A percentile compares a stretch with the other conserved stretches of the same genome.
Conservation (phyloP, 2,797 vertebrate species). For the Pagetopsis macropterus region DNA sequence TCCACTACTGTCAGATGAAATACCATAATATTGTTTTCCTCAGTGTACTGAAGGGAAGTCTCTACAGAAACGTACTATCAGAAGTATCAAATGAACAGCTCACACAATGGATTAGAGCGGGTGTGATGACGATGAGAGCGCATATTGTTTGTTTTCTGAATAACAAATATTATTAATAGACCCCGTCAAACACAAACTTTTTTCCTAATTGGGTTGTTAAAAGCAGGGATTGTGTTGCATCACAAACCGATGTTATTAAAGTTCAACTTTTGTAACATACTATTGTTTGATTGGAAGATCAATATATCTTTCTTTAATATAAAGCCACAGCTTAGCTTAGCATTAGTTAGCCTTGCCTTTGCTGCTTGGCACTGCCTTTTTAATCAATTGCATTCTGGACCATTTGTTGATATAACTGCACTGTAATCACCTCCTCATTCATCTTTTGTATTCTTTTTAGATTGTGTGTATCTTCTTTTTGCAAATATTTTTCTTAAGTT, state of each 20-base stretch:
- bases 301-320: not conserved
- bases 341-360: not conserved
- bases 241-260: not conserved
- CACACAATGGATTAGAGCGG: conserved; percentile 1
- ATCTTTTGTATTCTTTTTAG: too few species aligned
- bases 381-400: not conserved
- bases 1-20: conserved; percentile 16
- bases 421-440: not conserved
- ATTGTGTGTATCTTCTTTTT: not conserved
- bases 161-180: not conserved
- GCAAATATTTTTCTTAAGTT: not conserved
- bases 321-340: conserved; percentile 1
- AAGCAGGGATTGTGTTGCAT: not conserved
- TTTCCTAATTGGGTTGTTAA: not conserved
- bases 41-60: conserved; percentile 1
- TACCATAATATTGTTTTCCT: conserved; percentile 1
- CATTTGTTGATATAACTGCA: not conserved
- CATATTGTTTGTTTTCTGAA: not conserved
- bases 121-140: not conserved
- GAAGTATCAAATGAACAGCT: not conserved
- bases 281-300: not conserved
- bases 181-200: not conserved
- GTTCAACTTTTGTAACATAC: not conserved
- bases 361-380: not conserved
- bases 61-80: conserved; percentile 3